Evolutionary conservation across 2,113 vertebrate genomes (phyloP), one percentile per base, ranked within the genome.

Genomic region (Aldabrachelys gigantea): DNA sequence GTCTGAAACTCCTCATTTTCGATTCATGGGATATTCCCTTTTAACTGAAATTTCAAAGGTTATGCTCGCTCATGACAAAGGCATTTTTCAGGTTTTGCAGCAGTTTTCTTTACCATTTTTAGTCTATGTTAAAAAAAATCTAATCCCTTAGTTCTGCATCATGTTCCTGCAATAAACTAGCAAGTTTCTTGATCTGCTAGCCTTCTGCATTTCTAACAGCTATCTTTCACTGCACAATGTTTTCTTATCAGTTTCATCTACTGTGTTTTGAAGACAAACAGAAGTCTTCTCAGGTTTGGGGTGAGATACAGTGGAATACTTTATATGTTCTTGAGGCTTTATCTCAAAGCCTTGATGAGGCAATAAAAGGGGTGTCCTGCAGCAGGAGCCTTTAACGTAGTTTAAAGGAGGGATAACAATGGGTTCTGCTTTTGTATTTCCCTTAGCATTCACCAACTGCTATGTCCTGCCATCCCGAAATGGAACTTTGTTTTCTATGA

Each of bases 11-110:
- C 97, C 93, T 96, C 62, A 19, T 85, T 65, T 90, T 89, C 92
- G 92, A 97, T 98, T 96, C 97, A 96, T 86, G 87, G 84, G 85
- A 85, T 94, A 69, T 53, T 89, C 94, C 80, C 76, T 96, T 98
- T 96, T 97, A 96, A 97, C 82, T 87, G 88, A 87, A 62, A 84
- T 96, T 96, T 98, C 91, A 95, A 95, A 98, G 96, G 94, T 94
- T 95, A 94, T 91, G 91, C 82, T 92, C 10, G 92, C 96, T 96
- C 88, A 65, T 87, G 85, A 90, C 90, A 97, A 97, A 95, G 29
- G 65, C 85, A 86, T 84, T 91, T 92, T 78, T 94, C 80, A 82
- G 84, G 57, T 94, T 93, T 96, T 89, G 82, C 72, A 85, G 27
- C 29, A 89, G 52, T 89, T 93, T 85, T 93, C 92, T 90, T 92